Base-by-base conservation (phyloP, 2,113 vertebrate species). In the Daphoenositta chrysoptera region DNA sequence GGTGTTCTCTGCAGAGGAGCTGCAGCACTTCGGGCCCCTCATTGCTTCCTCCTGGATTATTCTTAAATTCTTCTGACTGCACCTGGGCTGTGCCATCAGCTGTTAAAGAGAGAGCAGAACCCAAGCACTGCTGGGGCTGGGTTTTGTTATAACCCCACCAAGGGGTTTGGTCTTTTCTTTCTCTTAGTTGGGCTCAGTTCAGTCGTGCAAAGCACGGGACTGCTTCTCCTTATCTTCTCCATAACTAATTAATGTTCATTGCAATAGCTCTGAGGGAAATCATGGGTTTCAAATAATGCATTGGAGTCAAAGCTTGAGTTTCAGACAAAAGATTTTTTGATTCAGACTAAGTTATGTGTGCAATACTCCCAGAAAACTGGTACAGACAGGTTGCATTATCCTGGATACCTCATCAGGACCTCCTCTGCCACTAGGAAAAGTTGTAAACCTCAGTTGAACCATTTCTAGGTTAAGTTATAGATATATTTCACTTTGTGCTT, bases 41-140 rank as follows among this genome's bases (percentile, higher is more conserved):
- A 11, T 1, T 56, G 14, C 42, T 70, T 30, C 31, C 13, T 57
- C 45, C 30, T 1, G 0, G 22, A 1, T 33, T 14, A 10, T 11
- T 17, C 16, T 27, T 73, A 23, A 61, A 11, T 45, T 37, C 37
- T 61, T 70, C 37, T 69, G 16, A 4, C 42, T 19, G 19, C 9
- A 3, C 28, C 50, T 85, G 30, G 77, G 54, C 64, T 90, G 15
- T 1, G 1, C 42, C 30, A 60, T 15, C 40, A 65, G 48, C n/a
- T 54, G 13, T 10, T 54, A 15, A 37, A 57, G 42, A 83, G 14
- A 20, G 84, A 66, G 6, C 19, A 80, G 71, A 54, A 83, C 19
- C 40, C 35, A 66, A 79, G 42, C 14, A 48, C 15, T 17, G 42
- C 42, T 44, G 42, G 6, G 17, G 42, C 15, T 44, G 42, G 42